Conservation (phyloP, 1,140 invertebrate species). For the Atopsyche davidsoni region DNA sequence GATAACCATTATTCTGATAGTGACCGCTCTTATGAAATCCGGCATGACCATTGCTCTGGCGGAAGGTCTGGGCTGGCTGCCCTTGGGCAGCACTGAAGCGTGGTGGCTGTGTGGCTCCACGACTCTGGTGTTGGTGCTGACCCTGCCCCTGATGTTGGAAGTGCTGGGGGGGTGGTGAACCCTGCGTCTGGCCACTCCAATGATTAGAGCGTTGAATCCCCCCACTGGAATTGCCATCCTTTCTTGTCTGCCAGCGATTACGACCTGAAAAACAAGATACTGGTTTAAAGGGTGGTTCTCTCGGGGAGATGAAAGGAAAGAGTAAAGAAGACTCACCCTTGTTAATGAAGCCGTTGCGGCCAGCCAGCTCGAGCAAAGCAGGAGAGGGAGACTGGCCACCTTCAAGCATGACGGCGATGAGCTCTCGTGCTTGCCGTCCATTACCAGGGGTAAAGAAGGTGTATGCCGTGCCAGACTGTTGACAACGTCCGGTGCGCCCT, state of each 20-base stretch:
- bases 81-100: constrained; percentile 26
- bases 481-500: constrained; percentile 85
- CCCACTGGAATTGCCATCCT: constrained; percentile 32
- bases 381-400: constrained; percentile 85
- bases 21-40: constrained; percentile 28
- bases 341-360: constrained; percentile 31
- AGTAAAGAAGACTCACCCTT: constrained; percentile 24
- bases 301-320: neutral
- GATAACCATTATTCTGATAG: constrained; percentile 31
- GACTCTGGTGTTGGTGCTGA: constrained; percentile 33
- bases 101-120: constrained; percentile 39
- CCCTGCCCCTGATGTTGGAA: constrained; percentile 42
- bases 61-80: constrained; percentile 12
- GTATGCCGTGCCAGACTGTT: constrained; percentile 92
- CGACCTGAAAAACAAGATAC: constrained; percentile 34
- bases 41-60: constrained; percentile 16
- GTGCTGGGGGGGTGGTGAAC: constrained; percentile 21
- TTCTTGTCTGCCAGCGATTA: constrained; percentile 48
- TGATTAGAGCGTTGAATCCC: constrained; percentile 29
- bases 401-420: constrained; percentile 84
- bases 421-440: constrained; percentile 81
- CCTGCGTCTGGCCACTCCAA: constrained; percentile 42
- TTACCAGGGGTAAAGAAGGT: constrained; percentile 94
- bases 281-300: neutral
- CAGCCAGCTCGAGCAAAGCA: constrained; percentile 60